These are phyloP conservation scores for Volucella zonaria DNA, from an alignment of 2,888 invertebrate species.

Conservation along the genomic window DNA sequence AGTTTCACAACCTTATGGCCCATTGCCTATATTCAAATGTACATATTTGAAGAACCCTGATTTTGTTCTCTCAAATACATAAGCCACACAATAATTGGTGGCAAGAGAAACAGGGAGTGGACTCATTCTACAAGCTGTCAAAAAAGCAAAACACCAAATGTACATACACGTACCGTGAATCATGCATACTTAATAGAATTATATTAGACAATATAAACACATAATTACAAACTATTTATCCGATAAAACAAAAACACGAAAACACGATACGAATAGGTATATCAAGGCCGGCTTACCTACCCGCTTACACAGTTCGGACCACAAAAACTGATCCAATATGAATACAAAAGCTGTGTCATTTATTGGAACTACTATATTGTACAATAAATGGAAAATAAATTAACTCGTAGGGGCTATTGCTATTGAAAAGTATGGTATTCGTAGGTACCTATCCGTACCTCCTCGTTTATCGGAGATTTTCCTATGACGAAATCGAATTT, in stretches of 20 bases:
- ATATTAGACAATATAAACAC: background rate
- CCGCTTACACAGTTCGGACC: background rate
- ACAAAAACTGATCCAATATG: constrained; percentile 21
- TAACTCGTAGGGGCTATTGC: no score
- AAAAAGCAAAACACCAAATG: background rate
- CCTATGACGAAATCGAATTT: constrained; percentile 57
- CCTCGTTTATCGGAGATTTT: constrained; percentile 24
- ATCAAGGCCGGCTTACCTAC: background rate
- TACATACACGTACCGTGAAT: background rate
- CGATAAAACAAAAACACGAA: background rate
- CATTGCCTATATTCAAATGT: no score
- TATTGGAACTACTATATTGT: constrained; percentile 10
- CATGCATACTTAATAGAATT: constrained; percentile 10
- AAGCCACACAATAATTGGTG: background rate
- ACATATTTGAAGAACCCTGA: no score
- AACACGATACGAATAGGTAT: constrained; percentile 5
- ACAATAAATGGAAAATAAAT: no score
- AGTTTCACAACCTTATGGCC: no score
- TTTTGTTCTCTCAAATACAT: background rate
- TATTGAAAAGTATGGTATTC: no score
- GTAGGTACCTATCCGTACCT: background rate
- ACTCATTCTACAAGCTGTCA: background rate
- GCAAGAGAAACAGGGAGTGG: background rate
- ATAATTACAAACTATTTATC: constrained; percentile 12
- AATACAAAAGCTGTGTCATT: constrained; percentile 10